Conservation (phyloP, 2,888 invertebrate genomes). For the Phengaris alcon region DNA sequence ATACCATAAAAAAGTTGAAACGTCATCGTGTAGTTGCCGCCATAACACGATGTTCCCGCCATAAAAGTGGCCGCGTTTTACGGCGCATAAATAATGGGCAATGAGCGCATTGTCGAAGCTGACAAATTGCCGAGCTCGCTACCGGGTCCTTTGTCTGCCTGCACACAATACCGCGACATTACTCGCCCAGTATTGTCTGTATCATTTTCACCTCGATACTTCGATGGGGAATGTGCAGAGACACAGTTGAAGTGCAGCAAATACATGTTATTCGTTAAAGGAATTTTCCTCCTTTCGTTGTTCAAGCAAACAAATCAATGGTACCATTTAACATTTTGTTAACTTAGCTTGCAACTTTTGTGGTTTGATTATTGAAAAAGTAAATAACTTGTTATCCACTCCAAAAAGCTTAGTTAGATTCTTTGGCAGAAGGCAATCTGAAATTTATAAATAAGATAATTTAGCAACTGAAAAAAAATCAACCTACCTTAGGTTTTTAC, state of each 20-base stretch:
- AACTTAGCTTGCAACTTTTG: no score
- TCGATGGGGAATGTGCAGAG: neutral
- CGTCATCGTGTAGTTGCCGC: constrained; percentile 57
- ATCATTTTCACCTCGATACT: constrained; percentile 69
- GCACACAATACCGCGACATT: constrained; percentile 59
- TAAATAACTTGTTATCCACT: no score
- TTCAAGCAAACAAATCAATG: no score
- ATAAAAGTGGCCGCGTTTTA: constrained; percentile 70
- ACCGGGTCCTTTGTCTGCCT: constrained; percentile 57
- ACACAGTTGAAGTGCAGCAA: neutral
- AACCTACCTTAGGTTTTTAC: neutral
- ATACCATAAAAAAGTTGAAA: constrained; percentile 61
- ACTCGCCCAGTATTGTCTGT: constrained; percentile 68
- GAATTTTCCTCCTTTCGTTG: no score
- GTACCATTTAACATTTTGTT: no score
- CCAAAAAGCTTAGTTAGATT: no score
- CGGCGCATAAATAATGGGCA: constrained; percentile 78
- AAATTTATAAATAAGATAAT: neutral
- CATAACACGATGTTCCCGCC: constrained; percentile 70
- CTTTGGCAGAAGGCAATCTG: no score
- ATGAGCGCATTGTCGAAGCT: constrained; percentile 76
- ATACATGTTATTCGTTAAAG: neutral
- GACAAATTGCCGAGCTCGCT: constrained; percentile 75
- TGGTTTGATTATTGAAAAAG: no score
- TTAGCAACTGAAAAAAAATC: neutral